These are phyloP conservation scores for Eustalomyia histrio DNA, from an alignment of 2,888 invertebrate genomes.

Conservation along the genomic window DNA sequence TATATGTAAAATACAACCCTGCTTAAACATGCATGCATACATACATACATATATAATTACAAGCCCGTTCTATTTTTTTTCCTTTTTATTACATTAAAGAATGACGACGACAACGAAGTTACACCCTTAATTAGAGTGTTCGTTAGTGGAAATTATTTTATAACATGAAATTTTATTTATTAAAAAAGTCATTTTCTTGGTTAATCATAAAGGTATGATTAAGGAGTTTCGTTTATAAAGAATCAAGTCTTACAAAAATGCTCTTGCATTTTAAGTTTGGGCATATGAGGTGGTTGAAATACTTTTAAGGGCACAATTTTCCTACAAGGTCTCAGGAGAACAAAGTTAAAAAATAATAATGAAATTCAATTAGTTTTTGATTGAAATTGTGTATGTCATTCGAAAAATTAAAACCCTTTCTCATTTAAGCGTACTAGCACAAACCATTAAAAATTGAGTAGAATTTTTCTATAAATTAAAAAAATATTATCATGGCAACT, in stretches of 20 bases:
- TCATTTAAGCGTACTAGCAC: not conserved
- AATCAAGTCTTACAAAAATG: conserved; percentile 12
- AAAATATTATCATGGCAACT: too few relatives aligned
- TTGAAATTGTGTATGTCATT: not conserved
- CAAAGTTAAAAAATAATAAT: conserved; percentile 10
- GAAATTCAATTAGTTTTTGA: conserved; percentile 15
- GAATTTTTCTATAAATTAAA: not conserved
- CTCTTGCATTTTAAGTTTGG: conserved; percentile 5
- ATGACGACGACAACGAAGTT: conserved; percentile 47
- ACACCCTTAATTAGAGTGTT: conserved; percentile 64
- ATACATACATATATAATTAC: conserved; percentile 41
- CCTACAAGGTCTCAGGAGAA: conserved; percentile 4
- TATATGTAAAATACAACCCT: conserved; percentile 40
- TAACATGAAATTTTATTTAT: conserved; percentile 52
- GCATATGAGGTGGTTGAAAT: not conserved
- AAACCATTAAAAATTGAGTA: not conserved
- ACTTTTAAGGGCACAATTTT: not conserved
- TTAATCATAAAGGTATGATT: conserved; percentile 45
- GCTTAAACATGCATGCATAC: conserved; percentile 20
- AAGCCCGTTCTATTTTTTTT: conserved; percentile 29
- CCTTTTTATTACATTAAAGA: conserved; percentile 57
- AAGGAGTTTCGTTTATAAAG: conserved; percentile 9
- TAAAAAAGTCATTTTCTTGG: conserved; percentile 53
- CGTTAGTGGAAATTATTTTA: conserved; percentile 57
- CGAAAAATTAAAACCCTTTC: not conserved